Evolutionary conservation across 2,113 vertebrate genomes (phyloP), one percentile per base, ranked within the genome.

Genomic region (Maccullochella peelii): DNA sequence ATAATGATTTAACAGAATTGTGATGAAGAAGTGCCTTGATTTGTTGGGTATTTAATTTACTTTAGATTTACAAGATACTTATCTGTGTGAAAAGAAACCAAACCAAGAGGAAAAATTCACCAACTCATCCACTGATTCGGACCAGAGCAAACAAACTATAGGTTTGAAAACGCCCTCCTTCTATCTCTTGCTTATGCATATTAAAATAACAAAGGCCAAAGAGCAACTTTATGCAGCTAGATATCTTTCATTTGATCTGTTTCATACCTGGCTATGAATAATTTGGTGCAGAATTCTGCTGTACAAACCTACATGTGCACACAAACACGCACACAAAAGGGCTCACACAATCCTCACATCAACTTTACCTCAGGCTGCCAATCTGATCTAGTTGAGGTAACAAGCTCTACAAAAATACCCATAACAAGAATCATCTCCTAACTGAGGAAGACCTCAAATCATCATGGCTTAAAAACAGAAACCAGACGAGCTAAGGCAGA

Each of bases 391-490:
- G 33, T 38, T 47, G 18, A 62, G 33, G 36, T 63, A 78, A 78
- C 54, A 42, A 63, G 70, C 59, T 23, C 40, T 67, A 27, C 55
- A 47, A 52, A 70, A 69, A 59, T 9, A 81, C 8, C 0, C 1
- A 16, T 10, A 42, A 63, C 40, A 65, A 47, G 18, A 73, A 66
- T 66, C 8, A 23, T 54, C 9, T 40, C 21, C 8, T n/a, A n/a
- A 8, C 38, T 27, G 18, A 79, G 36, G 54, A 80, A 9, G 6
- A 79, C 54, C 66, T 83, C 27, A 73, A 76, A 77, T 75, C 40
- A 83, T 71, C 66, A 74, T 57, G 4, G 66, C 30, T 83, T 76
- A 47, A 61, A 85, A 79, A 57, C 65, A 16, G 44, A 87, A 82
- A 21, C 16, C 63, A 83, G 80, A 80, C 74, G 6, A 62, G 70